These are phyloP conservation scores for Luidia sarsii DNA, from an alignment of 53 echinoderm and acorn worm genomes.

Conservation along the genomic window DNA sequence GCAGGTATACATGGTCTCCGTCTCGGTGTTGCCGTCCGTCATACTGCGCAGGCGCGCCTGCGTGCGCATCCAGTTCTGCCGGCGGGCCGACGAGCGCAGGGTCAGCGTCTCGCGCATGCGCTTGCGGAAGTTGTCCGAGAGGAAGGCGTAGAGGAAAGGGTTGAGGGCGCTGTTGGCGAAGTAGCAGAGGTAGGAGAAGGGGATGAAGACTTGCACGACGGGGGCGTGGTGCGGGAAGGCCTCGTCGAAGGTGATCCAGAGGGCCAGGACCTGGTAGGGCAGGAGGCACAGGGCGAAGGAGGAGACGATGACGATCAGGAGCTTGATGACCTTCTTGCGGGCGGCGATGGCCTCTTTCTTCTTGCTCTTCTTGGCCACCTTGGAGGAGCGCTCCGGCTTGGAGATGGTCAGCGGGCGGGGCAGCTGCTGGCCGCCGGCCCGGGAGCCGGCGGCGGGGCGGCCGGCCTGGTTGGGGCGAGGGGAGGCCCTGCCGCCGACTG, in stretches of 20 bases:
- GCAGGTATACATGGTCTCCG: conserved; percentile 43
- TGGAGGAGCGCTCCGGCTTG: conserved; percentile 23
- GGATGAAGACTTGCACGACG: conserved; percentile 43
- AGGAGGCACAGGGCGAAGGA: conserved; percentile 80
- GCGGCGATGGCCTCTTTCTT: conserved; percentile 64
- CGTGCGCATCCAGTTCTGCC: conserved; percentile 62
- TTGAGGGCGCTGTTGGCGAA: conserved; percentile 94
- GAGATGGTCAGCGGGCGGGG: conserved; percentile 30
- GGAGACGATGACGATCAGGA: conserved; percentile 78
- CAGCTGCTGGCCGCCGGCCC: no score
- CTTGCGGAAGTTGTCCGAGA: conserved; percentile 90
- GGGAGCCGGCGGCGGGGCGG: no score
- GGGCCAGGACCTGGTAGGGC: conserved; percentile 62
- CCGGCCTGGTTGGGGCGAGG: background rate
- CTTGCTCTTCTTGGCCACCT: conserved; percentile 43
- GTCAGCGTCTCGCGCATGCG: conserved; percentile 82
- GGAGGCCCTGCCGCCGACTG: no score
- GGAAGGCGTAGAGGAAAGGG: conserved; percentile 86
- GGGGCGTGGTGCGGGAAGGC: background rate
- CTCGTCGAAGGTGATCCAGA: conserved; percentile 28
- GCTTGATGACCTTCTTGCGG: conserved; percentile 89
- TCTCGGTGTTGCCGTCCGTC: conserved; percentile 63
- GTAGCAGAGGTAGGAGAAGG: conserved; percentile 66
- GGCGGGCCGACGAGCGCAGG: conserved; percentile 30
- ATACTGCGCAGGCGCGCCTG: conserved; percentile 60